These are phyloP conservation scores for Lagopus leucura DNA, from an alignment of 2,113 vertebrate genomes.

Conservation along the genomic window DNA sequence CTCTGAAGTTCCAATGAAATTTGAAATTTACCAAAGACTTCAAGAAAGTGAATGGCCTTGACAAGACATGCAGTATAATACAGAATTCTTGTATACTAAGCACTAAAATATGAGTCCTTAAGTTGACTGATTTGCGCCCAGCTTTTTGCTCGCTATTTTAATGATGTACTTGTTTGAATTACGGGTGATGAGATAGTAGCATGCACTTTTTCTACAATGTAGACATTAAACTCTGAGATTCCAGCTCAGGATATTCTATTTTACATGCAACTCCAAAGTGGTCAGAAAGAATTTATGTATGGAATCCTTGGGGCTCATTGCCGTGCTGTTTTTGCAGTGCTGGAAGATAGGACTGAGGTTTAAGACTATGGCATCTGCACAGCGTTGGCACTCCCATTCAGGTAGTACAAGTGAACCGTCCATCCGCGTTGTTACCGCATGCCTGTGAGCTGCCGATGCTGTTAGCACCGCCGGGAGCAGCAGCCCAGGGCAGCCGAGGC, in stretches of 20 bases:
- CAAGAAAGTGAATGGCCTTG: neutral
- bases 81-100: neutral
- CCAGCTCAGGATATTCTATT: too few relatives aligned
- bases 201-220: fast-evolving
- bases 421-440: too few relatives aligned
- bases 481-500: too few relatives aligned
- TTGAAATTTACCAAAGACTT: neutral
- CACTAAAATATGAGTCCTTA: neutral
- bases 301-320: neutral
- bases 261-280: fast-evolving
- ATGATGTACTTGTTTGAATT: neutral
- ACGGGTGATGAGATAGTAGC: fast-evolving
- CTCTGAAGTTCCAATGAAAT: neutral
- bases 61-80: fast-evolving
- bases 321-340: fast-evolving
- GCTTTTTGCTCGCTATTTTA: neutral
- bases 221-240: too few relatives aligned
- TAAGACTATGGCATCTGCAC: fast-evolving
- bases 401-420: neutral
- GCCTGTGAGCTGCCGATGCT: neutral
- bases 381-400: fast-evolving
- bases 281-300: neutral
- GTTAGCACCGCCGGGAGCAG: too few relatives aligned
- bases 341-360: neutral
- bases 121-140: neutral